Percentiles rank a stretch among this genome's conserved stretches.
Evolutionary conservation across 2,113 vertebrate genomes (phyloP).

Genomic region (Sapayoa aenigma): DNA sequence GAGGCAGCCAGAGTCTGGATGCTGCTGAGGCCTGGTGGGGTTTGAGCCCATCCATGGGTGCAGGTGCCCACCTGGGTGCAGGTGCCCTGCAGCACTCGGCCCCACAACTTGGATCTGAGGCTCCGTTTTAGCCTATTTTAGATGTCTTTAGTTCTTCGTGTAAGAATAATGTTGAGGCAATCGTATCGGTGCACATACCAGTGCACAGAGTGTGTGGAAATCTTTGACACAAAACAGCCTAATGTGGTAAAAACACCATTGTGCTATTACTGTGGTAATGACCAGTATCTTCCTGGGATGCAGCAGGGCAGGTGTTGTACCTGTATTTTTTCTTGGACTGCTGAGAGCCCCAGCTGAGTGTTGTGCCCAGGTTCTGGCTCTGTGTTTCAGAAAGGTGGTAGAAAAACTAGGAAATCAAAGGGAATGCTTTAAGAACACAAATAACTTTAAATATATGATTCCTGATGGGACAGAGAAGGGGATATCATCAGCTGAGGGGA

Average conservation of each 20-base stretch:
- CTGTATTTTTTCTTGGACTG: not conserved
- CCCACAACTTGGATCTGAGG: not conserved
- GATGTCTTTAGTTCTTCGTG: not conserved
- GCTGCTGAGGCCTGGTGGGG: rapidly evolving
- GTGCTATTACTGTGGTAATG: not conserved
- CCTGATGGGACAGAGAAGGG: not conserved
- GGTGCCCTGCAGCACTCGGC: not conserved
- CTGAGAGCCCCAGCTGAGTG: not conserved
- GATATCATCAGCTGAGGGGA: not conserved
- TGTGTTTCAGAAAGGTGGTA: not conserved
- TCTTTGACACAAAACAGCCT: not conserved
- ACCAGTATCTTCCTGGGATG: not conserved
- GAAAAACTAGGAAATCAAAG: not conserved
- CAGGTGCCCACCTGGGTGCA: not conserved
- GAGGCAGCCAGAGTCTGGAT: not conserved
- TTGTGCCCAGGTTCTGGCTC: not conserved
- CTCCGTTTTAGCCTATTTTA: not conserved
- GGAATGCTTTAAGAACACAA: not conserved
- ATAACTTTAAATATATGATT: not conserved
- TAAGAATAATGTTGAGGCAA: rapidly evolving
- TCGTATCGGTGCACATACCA: rapidly evolving
- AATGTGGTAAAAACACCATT: not conserved
- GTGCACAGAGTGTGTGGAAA: not conserved
- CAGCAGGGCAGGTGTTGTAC: rapidly evolving
- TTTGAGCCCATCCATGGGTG: not conserved